A percentile compares a stretch with the other conserved stretches of the same genome.
phyloP scores from a whole-genome alignment of 2,888 invertebrate species.

The Zele albiditarsus region DNA sequence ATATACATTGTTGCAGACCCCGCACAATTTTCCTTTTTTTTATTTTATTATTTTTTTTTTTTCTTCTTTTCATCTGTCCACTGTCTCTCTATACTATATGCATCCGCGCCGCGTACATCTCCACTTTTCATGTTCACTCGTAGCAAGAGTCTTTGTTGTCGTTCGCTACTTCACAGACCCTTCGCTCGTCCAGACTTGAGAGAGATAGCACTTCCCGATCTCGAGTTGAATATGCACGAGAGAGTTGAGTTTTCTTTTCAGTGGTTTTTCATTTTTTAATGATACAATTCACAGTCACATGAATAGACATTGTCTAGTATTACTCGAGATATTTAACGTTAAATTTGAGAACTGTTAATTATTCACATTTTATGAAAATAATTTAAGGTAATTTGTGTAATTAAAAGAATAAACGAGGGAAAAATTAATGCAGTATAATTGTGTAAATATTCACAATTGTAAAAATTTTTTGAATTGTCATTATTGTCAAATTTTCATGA shows the following conservation, averaged over 20 bases:
- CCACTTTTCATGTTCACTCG: slow-evolving; percentile 28
- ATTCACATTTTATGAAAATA: not conserved
- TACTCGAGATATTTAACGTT: not conserved
- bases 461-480: not conserved
- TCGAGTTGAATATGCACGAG: slow-evolving; percentile 32
- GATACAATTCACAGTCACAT: not conserved
- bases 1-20: slow-evolving; percentile 17
- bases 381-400: not conserved
- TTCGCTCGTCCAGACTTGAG: slow-evolving; percentile 34
- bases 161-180: slow-evolving; percentile 22
- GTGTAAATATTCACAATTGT: too few relatives aligned
- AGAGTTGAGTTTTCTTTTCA: slow-evolving; percentile 20
- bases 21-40: slow-evolving; percentile 21
- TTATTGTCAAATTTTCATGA: not conserved
- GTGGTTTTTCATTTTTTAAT: slow-evolving; percentile 20
- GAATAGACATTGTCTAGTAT: not conserved
- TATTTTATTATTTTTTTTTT: slow-evolving; percentile 16
- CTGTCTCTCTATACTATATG: slow-evolving; percentile 14
- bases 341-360: not conserved
- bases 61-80: slow-evolving; percentile 10
- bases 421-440: not conserved
- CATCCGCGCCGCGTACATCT: not conserved
- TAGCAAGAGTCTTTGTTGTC: slow-evolving; percentile 16
- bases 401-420: not conserved
- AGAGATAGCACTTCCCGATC: slow-evolving; percentile 28